Evolutionary conservation across 2,113 vertebrate species (phyloP).

Genomic region (Vireo altiloquus): DNA sequence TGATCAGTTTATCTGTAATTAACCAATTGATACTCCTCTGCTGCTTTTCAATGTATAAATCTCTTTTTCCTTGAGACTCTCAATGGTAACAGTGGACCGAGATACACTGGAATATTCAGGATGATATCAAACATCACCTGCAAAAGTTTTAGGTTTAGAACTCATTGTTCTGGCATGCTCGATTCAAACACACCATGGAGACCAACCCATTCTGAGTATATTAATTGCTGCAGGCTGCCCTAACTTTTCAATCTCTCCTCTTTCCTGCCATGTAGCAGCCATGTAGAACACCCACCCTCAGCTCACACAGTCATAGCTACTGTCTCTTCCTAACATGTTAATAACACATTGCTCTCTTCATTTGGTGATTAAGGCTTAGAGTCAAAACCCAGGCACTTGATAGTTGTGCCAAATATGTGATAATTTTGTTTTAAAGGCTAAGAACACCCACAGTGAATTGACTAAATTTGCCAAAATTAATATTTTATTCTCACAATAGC

Average conservation of each 20-base stretch:
- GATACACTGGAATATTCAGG: neutral
- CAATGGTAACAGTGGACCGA: neutral
- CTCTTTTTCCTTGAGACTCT: neutral
- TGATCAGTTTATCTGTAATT: neutral
- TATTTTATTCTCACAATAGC: conserved; percentile 61
- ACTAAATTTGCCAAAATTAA: conserved; percentile 65
- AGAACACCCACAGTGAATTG: conserved; percentile 59
- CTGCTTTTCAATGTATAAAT: neutral
- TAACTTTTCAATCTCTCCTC: neutral
- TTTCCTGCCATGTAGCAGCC: neutral
- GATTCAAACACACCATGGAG: neutral
- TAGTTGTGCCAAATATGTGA: conserved; percentile 53
- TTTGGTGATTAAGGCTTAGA: conserved; percentile 52
- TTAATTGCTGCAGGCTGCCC: neutral
- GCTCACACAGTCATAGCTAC: neutral
- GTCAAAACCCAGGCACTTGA: conserved; percentile 30
- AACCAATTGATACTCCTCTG: neutral
- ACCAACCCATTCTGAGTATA: neutral
- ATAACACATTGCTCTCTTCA: conserved; percentile 8
- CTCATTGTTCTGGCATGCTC: neutral
- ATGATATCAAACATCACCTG: neutral
- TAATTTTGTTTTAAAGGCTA: conserved; percentile 61
- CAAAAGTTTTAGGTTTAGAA: neutral
- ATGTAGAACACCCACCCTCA: neutral
- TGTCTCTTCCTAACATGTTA: conserved; percentile 3